These are phyloP conservation scores for Anser brachyrhynchus DNA, from an alignment of 2,113 vertebrate species.

Conservation along the genomic window DNA sequence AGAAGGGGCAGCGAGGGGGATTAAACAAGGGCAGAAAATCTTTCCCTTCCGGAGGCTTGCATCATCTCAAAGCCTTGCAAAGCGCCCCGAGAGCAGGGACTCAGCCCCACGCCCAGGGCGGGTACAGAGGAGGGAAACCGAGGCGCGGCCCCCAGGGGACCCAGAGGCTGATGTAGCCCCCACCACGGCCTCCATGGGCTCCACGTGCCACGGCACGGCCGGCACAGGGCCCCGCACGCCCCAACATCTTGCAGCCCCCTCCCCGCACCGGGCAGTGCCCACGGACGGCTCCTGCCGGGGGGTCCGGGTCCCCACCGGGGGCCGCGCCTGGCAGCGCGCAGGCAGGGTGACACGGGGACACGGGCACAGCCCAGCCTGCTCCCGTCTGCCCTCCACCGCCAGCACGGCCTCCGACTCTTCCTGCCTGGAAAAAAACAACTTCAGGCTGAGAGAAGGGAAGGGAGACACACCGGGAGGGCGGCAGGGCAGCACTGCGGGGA, in stretches of 20 bases:
- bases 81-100: background rate
- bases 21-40: fast-evolving
- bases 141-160: background rate
- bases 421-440: background rate
- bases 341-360: background rate
- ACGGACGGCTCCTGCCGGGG: fast-evolving
- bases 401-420: background rate
- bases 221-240: fast-evolving
- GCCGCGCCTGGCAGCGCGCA: background rate
- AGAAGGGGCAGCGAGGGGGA: background rate
- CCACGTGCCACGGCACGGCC: background rate
- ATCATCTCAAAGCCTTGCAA: background rate
- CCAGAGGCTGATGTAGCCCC: background rate
- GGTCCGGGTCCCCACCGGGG: fast-evolving
- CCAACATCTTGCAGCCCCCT: background rate
- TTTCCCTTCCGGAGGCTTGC: background rate
- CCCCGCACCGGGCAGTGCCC: background rate
- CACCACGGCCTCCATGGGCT: fast-evolving
- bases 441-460: background rate
- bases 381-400: background rate
- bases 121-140: background rate
- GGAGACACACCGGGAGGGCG: background rate
- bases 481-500: background rate
- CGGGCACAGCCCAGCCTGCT: background rate
- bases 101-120: background rate